A percentile compares a stretch with the other conserved stretches of the same genome.
Evolutionary conservation across 2,888 invertebrate species (phyloP).

Genomic region (Lycophotia porphyrea): DNA sequence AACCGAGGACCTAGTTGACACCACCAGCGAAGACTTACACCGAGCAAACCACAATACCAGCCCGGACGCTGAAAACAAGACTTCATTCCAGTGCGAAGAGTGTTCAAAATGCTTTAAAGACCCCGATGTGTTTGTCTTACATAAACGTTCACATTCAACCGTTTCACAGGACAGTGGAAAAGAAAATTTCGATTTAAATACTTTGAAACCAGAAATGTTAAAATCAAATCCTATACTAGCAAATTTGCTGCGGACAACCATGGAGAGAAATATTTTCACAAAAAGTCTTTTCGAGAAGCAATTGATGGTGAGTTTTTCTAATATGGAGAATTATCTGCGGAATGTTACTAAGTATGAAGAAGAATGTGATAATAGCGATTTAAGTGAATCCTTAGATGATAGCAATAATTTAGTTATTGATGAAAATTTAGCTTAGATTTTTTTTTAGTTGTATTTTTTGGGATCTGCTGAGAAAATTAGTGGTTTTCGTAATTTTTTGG

Average conservation of each 20-base stretch:
- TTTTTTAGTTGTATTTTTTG: not conserved
- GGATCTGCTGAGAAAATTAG: constrained; percentile 38
- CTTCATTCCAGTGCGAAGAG: constrained; percentile 79
- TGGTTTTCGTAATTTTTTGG: not conserved
- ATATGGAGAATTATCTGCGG: constrained; percentile 81
- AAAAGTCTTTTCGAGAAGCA: constrained; percentile 78
- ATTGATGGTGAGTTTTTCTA: constrained; percentile 79
- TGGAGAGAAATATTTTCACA: constrained; percentile 70
- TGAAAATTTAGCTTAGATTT: constrained; percentile 66
- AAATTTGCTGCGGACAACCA: constrained; percentile 76
- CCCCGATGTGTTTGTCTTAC: constrained; percentile 83
- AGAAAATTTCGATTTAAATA: constrained; percentile 76
- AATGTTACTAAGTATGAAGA: constrained; percentile 67
- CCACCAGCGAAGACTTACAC: constrained; percentile 5
- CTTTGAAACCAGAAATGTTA: constrained; percentile 74
- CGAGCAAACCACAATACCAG: constrained; percentile 46
- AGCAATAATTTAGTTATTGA: constrained; percentile 76
- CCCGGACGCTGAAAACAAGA: constrained; percentile 30
- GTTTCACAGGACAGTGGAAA: constrained; percentile 68
- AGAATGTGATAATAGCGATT: constrained; percentile 62
- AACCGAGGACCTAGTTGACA: not conserved
- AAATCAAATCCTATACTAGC: constrained; percentile 85
- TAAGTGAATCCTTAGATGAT: constrained; percentile 70
- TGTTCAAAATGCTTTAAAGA: constrained; percentile 87
- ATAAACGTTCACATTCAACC: constrained; percentile 77